Conservation (phyloP, 2,888 invertebrate species). For the Tetanocera ferruginea region DNA sequence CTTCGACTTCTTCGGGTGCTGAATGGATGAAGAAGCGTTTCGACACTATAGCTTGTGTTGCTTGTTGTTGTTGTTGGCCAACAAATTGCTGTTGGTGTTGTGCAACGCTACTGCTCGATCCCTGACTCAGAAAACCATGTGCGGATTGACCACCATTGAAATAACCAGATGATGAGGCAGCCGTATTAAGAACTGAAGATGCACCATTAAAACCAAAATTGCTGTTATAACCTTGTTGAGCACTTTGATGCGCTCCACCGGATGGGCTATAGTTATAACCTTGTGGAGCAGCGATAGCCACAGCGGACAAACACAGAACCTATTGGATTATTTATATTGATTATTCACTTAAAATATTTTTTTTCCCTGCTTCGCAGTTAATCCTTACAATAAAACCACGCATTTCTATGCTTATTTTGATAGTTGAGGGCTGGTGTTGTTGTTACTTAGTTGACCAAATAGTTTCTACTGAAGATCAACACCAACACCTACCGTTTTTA, state of each 20-base stretch:
- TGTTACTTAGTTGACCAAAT: constrained; percentile 52
- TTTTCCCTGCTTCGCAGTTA: neutral
- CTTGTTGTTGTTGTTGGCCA: constrained; percentile 44
- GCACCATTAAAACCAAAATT: constrained; percentile 48
- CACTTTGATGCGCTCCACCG: constrained; percentile 10
- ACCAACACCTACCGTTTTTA: constrained; percentile 55
- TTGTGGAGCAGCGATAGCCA: constrained; percentile 65
- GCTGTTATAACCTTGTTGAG: constrained; percentile 26
- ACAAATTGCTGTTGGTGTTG: constrained; percentile 39
- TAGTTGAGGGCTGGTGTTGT: constrained; percentile 55
- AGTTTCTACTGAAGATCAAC: constrained; percentile 59
- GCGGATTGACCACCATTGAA: constrained; percentile 49
- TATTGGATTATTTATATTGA: constrained; percentile 42
- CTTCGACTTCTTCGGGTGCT: constrained; percentile 68
- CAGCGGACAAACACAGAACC: constrained; percentile 64
- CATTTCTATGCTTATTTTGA: constrained; percentile 61
- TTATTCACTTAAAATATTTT: constrained; percentile 1
- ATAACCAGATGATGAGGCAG: constrained; percentile 9
- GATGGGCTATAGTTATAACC: constrained; percentile 64
- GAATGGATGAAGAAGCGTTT: constrained; percentile 70
- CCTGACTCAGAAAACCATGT: constrained; percentile 42
- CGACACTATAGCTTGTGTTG: constrained; percentile 56
- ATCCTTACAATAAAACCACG: constrained; percentile 67
- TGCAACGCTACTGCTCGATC: constrained; percentile 1
- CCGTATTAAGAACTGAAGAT: neutral